A percentile compares a stretch with the other conserved stretches of the same genome.
Evolutionary conservation across 2,888 invertebrate species (phyloP).

Genomic region (Cryptophagus acutangulus): DNA sequence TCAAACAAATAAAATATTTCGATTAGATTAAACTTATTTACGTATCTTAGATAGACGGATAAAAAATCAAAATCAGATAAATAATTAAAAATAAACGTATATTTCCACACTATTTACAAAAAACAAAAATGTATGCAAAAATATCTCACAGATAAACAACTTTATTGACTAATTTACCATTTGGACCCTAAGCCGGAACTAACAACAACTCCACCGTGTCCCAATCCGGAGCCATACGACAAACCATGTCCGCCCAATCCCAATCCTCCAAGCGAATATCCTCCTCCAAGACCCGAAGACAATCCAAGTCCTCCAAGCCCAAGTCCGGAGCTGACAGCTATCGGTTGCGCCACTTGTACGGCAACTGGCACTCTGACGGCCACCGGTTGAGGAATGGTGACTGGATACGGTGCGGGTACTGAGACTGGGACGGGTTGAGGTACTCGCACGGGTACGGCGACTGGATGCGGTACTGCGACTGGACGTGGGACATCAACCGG

Average conservation of each 20-base stretch:
- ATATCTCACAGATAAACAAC: too few relatives aligned
- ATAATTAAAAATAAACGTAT: constrained; percentile 15
- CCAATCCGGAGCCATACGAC: constrained; percentile 6
- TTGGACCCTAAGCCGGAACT: constrained; percentile 13
- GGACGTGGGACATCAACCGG: constrained; percentile 49
- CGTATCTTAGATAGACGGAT: too few relatives aligned
- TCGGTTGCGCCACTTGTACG: constrained; percentile 21
- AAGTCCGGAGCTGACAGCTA: constrained; percentile 23
- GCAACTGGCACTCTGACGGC: constrained; percentile 30
- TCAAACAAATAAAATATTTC: too few relatives aligned
- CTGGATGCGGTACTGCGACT: constrained; percentile 41
- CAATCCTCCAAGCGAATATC: neutral
- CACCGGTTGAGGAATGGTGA: constrained; percentile 29
- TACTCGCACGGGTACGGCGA: constrained; percentile 30
- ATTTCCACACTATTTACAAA: constrained; percentile 15
- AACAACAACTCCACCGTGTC: neutral
- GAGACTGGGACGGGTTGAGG: constrained; percentile 31
- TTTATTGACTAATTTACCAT: constrained; percentile 12
- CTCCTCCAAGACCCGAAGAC: constrained; percentile 8
- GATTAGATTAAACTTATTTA: too few relatives aligned
- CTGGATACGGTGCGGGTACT: constrained; percentile 52
- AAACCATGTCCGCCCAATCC: constrained; percentile 8
- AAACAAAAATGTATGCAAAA: too few relatives aligned
- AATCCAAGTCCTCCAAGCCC: constrained; percentile 11
- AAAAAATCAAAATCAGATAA: too few relatives aligned